Conservation (phyloP, 2,113 vertebrate species). For the Gavialis gangeticus region DNA sequence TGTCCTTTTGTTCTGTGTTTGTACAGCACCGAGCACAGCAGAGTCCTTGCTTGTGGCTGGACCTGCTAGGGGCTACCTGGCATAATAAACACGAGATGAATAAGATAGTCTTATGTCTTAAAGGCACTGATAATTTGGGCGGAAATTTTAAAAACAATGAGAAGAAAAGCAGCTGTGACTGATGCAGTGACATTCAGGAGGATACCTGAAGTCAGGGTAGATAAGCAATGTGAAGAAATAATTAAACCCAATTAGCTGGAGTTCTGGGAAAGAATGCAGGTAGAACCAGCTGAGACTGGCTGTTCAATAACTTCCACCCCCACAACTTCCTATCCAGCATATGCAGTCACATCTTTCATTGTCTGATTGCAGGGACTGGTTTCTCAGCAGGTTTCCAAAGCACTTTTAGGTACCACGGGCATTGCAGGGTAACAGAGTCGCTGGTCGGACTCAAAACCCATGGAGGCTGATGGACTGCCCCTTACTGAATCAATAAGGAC, state of each 20-base stretch:
- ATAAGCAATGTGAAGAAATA: neutral
- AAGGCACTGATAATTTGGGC: too few relatives aligned
- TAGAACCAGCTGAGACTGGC: too few relatives aligned
- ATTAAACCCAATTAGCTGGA: too few relatives aligned
- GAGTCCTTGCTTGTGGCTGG: neutral
- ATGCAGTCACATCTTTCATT: neutral
- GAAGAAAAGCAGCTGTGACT: too few relatives aligned
- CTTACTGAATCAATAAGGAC: neutral
- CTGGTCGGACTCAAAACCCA: neutral
- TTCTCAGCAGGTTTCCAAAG: neutral
- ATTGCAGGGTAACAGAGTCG: neutral
- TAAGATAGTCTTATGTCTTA: too few relatives aligned
- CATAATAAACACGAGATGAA: too few relatives aligned
- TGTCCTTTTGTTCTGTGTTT: neutral
- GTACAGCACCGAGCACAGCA: neutral
- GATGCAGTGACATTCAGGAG: too few relatives aligned
- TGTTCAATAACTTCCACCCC: neutral
- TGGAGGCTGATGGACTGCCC: neutral
- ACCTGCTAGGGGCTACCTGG: too few relatives aligned
- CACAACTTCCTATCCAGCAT: neutral
- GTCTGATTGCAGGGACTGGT: neutral
- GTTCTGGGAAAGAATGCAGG: too few relatives aligned
- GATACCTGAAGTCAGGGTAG: neutral
- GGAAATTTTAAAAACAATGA: too few relatives aligned
- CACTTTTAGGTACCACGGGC: neutral